A percentile compares a stretch with the other conserved stretches of the same genome.
Conservation (phyloP, 2,888 invertebrate genomes). For the Pyrochroa serraticornis region DNA sequence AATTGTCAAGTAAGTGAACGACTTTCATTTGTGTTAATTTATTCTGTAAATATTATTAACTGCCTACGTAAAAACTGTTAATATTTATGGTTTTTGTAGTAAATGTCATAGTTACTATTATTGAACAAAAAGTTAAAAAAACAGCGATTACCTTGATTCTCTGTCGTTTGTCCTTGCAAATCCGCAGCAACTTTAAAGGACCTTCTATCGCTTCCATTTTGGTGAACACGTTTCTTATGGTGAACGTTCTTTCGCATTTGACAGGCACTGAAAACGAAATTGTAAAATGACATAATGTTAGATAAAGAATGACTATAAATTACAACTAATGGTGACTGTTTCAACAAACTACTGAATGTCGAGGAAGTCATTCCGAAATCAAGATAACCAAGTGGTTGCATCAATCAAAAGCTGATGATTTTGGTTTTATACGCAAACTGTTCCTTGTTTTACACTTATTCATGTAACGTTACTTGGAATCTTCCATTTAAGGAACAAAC, state of each 20-base stretch:
- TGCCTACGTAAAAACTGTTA: background rate
- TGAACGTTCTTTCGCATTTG: conserved; percentile 31
- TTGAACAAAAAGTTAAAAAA: background rate
- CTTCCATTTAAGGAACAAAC: too few relatives aligned
- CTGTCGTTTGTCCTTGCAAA: conserved; percentile 65
- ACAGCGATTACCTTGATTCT: conserved; percentile 66
- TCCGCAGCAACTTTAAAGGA: conserved; percentile 67
- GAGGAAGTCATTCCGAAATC: background rate
- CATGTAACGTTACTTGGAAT: too few relatives aligned
- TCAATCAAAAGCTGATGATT: too few relatives aligned
- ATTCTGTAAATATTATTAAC: background rate
- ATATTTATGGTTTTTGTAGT: conserved; percentile 1
- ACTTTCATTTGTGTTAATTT: too few relatives aligned
- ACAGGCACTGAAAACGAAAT: conserved; percentile 51
- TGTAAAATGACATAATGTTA: background rate
- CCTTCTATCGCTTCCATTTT: conserved; percentile 64
- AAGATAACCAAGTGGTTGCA: too few relatives aligned
- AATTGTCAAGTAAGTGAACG: background rate
- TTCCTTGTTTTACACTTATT: too few relatives aligned
- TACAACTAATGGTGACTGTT: background rate
- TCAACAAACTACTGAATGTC: background rate
- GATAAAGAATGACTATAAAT: background rate
- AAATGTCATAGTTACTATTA: conserved; percentile 10
- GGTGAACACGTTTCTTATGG: conserved; percentile 56
- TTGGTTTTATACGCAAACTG: too few relatives aligned